These are phyloP conservation scores for Marronus borbonicus DNA, from an alignment of 2,888 invertebrate species.

Conservation along the genomic window DNA sequence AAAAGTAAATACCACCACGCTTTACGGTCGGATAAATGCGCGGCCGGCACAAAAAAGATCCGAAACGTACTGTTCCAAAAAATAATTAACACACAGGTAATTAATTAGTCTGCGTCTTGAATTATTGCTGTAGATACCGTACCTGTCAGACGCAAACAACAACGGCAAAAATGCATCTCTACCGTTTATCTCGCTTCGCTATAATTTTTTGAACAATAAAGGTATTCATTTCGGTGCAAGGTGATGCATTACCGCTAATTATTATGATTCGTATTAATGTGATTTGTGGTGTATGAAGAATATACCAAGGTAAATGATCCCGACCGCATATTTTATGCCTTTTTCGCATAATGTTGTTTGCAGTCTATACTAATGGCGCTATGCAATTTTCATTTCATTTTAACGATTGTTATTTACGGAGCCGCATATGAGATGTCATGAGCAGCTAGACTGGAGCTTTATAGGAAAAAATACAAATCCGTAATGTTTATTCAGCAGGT, in stretches of 20 bases:
- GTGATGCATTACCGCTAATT: constrained; percentile 37
- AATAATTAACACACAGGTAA: constrained; percentile 54
- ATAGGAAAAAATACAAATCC: no score
- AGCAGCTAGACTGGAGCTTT: no score
- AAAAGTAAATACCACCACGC: constrained; percentile 49
- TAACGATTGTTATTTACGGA: no score
- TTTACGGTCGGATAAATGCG: constrained; percentile 46
- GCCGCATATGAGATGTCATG: no score
- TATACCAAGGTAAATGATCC: neutral
- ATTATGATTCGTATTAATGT: constrained; percentile 16
- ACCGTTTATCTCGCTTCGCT: constrained; percentile 21
- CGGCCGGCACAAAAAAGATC: constrained; percentile 28
- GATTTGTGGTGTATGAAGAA: constrained; percentile 14
- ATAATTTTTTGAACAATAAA: constrained; percentile 35
- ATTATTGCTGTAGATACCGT: constrained; percentile 49
- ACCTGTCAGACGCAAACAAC: constrained; percentile 43
- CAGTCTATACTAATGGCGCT: neutral
- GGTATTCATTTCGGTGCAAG: constrained; percentile 20
- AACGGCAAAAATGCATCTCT: constrained; percentile 43
- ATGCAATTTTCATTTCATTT: neutral
- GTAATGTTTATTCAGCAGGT: no score
- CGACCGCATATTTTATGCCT: neutral
- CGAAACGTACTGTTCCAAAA: constrained; percentile 49
- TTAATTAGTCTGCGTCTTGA: constrained; percentile 53
- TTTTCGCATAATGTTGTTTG: neutral